Conservation (phyloP, 92 coral and sea anemone genomes). For the Zoanthus solanderi region DNA sequence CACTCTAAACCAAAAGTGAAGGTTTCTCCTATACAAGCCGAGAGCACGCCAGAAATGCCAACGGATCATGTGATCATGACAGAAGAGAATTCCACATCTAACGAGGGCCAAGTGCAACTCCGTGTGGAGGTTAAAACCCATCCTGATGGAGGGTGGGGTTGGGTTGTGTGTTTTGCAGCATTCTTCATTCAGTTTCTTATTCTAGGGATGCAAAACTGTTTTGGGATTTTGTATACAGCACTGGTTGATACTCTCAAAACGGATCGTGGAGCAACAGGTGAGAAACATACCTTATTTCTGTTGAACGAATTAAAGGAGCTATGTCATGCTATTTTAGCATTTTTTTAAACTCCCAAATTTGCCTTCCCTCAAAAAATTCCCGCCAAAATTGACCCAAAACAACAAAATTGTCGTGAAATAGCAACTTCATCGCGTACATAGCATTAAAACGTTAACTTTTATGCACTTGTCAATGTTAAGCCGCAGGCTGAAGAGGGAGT, state of each 20-base stretch:
- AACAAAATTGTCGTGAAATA: no score
- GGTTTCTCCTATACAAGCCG: background rate
- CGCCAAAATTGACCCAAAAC: no score
- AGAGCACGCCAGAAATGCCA: conserved; percentile 17
- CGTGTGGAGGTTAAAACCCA: conserved; percentile 63
- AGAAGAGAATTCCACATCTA: background rate
- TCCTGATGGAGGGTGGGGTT: conserved; percentile 95
- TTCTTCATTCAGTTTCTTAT: conserved; percentile 86
- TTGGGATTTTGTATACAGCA: conserved; percentile 90
- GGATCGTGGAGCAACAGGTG: conserved; percentile 88
- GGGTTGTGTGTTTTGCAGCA: conserved; percentile 89
- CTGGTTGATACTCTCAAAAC: conserved; percentile 76
- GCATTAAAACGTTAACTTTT: no score
- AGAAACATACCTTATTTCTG: background rate
- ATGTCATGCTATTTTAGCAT: no score
- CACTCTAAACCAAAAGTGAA: background rate
- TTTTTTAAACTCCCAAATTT: no score
- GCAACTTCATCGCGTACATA: no score
- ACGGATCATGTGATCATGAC: conserved; percentile 24
- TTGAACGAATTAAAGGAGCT: no score
- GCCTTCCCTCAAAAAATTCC: no score
- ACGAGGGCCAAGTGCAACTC: background rate
- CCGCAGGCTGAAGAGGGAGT: no score
- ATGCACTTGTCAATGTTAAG: no score
- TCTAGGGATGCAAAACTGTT: conserved; percentile 88